Percentiles rank a stretch among this genome's conserved stretches.
phyloP scores from a whole-genome alignment of 2,797 vertebrate species.

The Sebastes elongatus region DNA sequence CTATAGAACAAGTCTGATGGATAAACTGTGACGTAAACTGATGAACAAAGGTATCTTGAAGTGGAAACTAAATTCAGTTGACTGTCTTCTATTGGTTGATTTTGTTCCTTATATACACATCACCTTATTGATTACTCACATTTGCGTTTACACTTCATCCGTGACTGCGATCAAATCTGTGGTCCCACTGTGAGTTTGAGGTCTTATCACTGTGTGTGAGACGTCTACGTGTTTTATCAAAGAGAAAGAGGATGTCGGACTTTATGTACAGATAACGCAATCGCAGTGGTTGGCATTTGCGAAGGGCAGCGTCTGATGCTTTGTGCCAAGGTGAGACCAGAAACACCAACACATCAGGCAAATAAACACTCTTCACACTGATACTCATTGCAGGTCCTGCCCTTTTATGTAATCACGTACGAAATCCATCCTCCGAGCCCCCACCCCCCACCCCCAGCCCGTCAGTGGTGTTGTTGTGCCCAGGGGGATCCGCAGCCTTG shows the following conservation, averaged over 20 bases:
- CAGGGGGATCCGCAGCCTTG: slow-evolving; percentile 82
- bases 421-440: slow-evolving; percentile 18
- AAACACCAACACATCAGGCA: slow-evolving; percentile 47
- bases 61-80: background rate
- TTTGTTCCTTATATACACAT: background rate
- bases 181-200: background rate
- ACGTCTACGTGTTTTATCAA: slow-evolving; percentile 36
- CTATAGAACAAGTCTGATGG: background rate
- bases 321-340: slow-evolving; percentile 63
- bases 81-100: background rate
- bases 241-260: slow-evolving; percentile 56
- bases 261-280: slow-evolving; percentile 58
- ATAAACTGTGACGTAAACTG: background rate
- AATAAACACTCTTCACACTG: slow-evolving; percentile 39
- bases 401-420: slow-evolving; percentile 48
- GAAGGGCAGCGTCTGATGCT: slow-evolving; percentile 55
- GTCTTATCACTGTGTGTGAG: slow-evolving; percentile 5
- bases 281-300: slow-evolving; percentile 27
- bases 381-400: slow-evolving; percentile 34
- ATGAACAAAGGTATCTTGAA: background rate
- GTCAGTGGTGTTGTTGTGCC: slow-evolving; percentile 54
- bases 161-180: slow-evolving; percentile 9
- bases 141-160: background rate
- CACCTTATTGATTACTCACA: background rate
- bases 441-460: background rate